Percentiles rank a stretch among this genome's conserved stretches.
Evolutionary conservation across 2,113 vertebrate species (phyloP).

Genomic region (Ceuthmochares aereus): DNA sequence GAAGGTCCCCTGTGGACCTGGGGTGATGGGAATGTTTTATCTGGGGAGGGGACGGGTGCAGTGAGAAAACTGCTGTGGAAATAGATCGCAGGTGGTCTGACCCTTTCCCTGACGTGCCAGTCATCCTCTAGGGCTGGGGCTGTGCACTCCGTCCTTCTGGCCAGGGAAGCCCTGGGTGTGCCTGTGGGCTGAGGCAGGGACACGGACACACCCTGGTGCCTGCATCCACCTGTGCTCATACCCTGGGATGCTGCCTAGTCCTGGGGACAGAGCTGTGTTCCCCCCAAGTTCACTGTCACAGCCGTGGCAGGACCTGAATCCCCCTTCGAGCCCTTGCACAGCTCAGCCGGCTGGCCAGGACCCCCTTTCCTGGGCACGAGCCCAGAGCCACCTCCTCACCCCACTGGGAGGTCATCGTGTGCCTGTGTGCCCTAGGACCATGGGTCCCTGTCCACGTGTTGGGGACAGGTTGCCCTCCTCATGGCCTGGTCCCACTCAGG

Average conservation of each 20-base stretch:
- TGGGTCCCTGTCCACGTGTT: neutral
- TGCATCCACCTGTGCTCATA: accelerated
- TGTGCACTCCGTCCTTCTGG: neutral
- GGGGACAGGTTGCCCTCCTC: neutral
- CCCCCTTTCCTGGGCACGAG: neutral
- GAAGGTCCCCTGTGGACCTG: neutral
- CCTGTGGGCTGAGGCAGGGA: neutral
- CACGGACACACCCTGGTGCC: neutral
- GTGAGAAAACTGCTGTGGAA: neutral
- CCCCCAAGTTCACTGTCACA: neutral
- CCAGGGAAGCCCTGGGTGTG: neutral
- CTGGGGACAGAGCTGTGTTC: neutral
- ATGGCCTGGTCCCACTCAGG: neutral
- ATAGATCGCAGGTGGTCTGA: neutral
- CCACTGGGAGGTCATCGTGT: accelerated
- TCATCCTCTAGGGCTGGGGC: neutral
- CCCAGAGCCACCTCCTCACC: neutral
- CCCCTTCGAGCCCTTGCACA: neutral
- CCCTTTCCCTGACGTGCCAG: neutral
- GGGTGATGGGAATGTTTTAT: neutral
- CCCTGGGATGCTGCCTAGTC: neutral
- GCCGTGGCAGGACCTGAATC: accelerated
- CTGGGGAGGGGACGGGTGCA: neutral
- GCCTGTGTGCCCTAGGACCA: neutral
- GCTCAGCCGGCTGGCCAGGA: neutral